Percentiles rank a stretch among this genome's conserved stretches.
Conservation (phyloP, 1,140 invertebrate genomes). For the Rhyzopertha dominica region DNA sequence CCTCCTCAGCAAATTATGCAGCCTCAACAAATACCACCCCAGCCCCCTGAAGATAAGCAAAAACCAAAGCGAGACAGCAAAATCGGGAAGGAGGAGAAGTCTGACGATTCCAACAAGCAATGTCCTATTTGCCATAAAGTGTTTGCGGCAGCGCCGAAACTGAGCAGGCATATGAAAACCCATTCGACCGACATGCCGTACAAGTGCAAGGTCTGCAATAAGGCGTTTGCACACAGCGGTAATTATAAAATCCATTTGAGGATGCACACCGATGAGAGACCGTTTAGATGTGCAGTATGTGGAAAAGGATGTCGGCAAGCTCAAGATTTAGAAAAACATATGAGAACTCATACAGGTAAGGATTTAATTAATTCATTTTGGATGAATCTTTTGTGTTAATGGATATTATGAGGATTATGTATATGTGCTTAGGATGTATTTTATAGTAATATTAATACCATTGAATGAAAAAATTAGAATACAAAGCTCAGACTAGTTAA, state of each 20-base stretch:
- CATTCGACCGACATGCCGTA: slow-evolving; percentile 66
- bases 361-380: slow-evolving; percentile 5
- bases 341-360: slow-evolving; percentile 52
- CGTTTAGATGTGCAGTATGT: slow-evolving; percentile 58
- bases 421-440: no score
- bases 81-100: slow-evolving; percentile 23
- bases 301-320: slow-evolving; percentile 54
- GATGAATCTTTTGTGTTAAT: no score
- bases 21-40: slow-evolving; percentile 15
- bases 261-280: slow-evolving; percentile 56
- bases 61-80: slow-evolving; percentile 27
- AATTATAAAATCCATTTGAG: slow-evolving; percentile 58
- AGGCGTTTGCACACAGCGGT: slow-evolving; percentile 62
- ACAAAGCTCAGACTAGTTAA: no score
- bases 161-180: slow-evolving; percentile 56
- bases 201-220: slow-evolving; percentile 64
- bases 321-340: slow-evolving; percentile 55
- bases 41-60: slow-evolving; percentile 13
- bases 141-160: slow-evolving; percentile 52
- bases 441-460: no score
- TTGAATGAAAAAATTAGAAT: no score
- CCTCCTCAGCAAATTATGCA: slow-evolving; percentile 20
- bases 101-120: slow-evolving; percentile 33
- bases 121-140: slow-evolving; percentile 56
- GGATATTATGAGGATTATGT: no score